These are phyloP conservation scores for Pseudomyrmex pallidus DNA, from an alignment of 1,140 invertebrate genomes.

Conservation along the genomic window DNA sequence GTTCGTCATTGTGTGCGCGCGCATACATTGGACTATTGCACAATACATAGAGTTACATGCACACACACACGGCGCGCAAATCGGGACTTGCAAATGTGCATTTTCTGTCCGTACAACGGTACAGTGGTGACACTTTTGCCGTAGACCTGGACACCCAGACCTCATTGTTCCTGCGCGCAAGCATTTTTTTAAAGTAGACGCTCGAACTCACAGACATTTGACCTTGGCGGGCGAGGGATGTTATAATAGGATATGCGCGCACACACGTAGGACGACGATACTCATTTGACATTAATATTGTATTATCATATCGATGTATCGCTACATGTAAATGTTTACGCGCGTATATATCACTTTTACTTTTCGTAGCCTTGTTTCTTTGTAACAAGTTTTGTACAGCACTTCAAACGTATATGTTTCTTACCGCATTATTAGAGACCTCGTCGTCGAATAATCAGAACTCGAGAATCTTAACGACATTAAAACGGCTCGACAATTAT, in stretches of 20 bases:
- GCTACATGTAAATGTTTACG: no score
- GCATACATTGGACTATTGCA: conserved; percentile 36
- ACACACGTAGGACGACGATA: conserved; percentile 38
- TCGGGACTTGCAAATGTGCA: conserved; percentile 68
- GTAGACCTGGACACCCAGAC: conserved; percentile 1
- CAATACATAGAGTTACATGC: not conserved
- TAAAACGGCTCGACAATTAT: no score
- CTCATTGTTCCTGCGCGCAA: conserved; percentile 54
- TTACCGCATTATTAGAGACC: no score
- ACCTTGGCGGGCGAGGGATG: conserved; percentile 37
- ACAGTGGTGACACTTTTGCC: no score
- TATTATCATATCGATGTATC: conserved; percentile 5
- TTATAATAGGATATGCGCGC: conserved; percentile 49
- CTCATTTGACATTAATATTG: conserved; percentile 59
- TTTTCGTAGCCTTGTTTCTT: no score
- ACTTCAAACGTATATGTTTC: no score
- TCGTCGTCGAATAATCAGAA: no score
- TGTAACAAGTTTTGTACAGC: no score
- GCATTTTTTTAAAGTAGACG: conserved; percentile 65
- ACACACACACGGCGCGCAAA: no score
- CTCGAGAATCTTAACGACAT: no score
- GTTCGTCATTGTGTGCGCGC: conserved; percentile 49
- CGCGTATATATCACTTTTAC: no score
- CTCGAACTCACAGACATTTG: conserved; percentile 78
- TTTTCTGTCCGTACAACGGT: conserved; percentile 1